Evolutionary conservation across 2,797 vertebrate genomes (phyloP).

Genomic region (Erpetoichthys calabaricus): DNA sequence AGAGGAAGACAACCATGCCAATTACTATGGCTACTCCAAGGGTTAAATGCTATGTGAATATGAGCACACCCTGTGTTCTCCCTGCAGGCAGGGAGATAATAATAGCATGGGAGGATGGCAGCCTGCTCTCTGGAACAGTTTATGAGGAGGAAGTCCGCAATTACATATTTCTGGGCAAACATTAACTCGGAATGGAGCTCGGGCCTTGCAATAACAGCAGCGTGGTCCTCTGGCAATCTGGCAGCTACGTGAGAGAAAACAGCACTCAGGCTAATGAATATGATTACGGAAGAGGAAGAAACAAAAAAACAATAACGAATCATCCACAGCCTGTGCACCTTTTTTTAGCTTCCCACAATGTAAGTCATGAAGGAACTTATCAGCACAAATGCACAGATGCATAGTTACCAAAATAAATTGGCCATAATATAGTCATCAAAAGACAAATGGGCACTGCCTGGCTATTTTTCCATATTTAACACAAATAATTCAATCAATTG

Average conservation of each 20-base stretch:
- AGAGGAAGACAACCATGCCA: no score
- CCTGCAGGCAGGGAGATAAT: constrained; percentile 47
- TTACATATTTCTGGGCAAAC: constrained; percentile 82
- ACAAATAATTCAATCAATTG: no score
- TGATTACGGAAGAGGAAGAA: constrained; percentile 2
- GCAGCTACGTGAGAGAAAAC: constrained; percentile 29
- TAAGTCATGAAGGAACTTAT: no score
- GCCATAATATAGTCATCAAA: no score
- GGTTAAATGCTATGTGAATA: constrained; percentile 23
- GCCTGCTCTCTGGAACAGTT: constrained; percentile 59
- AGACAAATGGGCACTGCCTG: no score
- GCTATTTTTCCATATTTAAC: no score
- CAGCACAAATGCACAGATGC: no score
- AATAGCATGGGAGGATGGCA: constrained; percentile 55
- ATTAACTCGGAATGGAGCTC: constrained; percentile 61
- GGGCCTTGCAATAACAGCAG: constrained; percentile 40
- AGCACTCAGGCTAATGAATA: constrained; percentile 16
- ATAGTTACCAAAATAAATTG: no score
- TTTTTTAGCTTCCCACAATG: no score
- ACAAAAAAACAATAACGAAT: no score
- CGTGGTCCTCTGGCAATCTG: constrained; percentile 31
- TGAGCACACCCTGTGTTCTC: constrained; percentile 32
- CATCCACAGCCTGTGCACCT: no score
- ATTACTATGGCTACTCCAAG: constrained; percentile 18
- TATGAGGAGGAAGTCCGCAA: constrained; percentile 74